Conservation (phyloP, 53 echinoderm and acorn worm genomes). For the Patiria pectinifera region DNA sequence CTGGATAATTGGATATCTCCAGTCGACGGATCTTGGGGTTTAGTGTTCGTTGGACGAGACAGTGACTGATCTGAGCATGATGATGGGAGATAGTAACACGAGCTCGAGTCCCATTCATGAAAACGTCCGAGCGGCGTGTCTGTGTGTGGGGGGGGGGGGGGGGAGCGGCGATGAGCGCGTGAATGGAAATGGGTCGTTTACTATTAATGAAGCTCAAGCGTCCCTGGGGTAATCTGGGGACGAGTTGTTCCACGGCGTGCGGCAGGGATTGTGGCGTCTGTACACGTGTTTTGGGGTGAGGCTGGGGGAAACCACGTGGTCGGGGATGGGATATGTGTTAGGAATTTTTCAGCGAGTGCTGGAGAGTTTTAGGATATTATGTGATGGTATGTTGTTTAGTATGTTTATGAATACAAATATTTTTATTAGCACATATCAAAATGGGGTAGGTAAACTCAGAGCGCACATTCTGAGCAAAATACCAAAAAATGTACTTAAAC, state of each 20-base stretch:
- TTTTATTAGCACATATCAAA: no score
- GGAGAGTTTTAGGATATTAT: neutral
- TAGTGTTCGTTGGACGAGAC: neutral
- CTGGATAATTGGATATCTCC: slow-evolving; percentile 24
- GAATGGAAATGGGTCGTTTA: slow-evolving; percentile 11
- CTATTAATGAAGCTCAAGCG: neutral
- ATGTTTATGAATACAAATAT: neutral
- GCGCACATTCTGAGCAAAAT: no score
- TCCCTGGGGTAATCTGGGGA: neutral
- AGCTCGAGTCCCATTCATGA: neutral
- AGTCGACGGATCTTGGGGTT: neutral
- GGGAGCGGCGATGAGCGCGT: neutral
- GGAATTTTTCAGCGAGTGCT: neutral
- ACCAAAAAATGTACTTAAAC: no score
- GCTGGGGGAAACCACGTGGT: neutral
- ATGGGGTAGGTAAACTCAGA: no score
- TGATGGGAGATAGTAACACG: neutral
- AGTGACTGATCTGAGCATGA: neutral
- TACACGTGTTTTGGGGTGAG: neutral
- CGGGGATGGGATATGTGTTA: neutral
- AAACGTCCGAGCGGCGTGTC: neutral
- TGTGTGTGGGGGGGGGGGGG: neutral
- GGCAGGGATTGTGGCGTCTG: neutral
- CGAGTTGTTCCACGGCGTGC: neutral
- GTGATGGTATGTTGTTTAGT: neutral